A percentile compares a stretch with the other conserved stretches of the same genome.
Conservation (phyloP, 1,140 invertebrate species). For the Rhyacophila brunnea region DNA sequence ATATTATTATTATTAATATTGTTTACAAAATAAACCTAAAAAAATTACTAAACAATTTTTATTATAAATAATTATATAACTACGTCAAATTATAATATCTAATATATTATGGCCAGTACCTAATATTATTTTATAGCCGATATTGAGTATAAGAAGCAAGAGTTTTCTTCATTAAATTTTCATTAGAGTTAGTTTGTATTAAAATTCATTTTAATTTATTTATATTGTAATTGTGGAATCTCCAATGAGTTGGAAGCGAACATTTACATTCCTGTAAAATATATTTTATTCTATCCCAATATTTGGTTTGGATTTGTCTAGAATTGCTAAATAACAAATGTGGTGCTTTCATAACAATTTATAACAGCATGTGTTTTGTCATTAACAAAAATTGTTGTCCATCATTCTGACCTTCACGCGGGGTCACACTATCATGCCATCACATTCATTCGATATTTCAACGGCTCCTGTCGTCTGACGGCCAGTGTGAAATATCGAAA, state of each 20-base stretch:
- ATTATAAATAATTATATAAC: too few species aligned
- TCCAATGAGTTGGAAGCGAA: constrained; percentile 11
- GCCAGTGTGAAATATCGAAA: constrained; percentile 23
- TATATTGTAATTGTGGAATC: constrained; percentile 13
- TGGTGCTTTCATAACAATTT: constrained; percentile 37
- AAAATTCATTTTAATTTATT: too few species aligned
- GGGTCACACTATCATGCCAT: constrained; percentile 31
- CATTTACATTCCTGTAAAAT: constrained; percentile 10
- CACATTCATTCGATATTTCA: constrained; percentile 33
- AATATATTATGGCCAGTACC: too few species aligned
- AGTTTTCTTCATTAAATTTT: too few species aligned
- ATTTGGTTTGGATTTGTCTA: constrained; percentile 37
- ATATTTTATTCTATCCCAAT: constrained; percentile 2
- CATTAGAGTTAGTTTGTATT: too few species aligned
- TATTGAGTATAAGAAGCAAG: too few species aligned
- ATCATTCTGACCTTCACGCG: constrained; percentile 21
- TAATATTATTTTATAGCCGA: too few species aligned
- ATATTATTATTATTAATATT: too few species aligned
- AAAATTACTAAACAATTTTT: too few species aligned
- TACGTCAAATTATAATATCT: too few species aligned
- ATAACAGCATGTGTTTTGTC: constrained; percentile 36
- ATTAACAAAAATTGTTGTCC: constrained; percentile 34
- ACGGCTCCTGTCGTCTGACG: neutral
- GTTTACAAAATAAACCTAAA: too few species aligned
- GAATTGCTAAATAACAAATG: constrained; percentile 36